A percentile compares a stretch with the other conserved stretches of the same genome.
phyloP scores from a whole-genome alignment of 2,797 vertebrate species.

The Pseudotriccus pelzelni region DNA sequence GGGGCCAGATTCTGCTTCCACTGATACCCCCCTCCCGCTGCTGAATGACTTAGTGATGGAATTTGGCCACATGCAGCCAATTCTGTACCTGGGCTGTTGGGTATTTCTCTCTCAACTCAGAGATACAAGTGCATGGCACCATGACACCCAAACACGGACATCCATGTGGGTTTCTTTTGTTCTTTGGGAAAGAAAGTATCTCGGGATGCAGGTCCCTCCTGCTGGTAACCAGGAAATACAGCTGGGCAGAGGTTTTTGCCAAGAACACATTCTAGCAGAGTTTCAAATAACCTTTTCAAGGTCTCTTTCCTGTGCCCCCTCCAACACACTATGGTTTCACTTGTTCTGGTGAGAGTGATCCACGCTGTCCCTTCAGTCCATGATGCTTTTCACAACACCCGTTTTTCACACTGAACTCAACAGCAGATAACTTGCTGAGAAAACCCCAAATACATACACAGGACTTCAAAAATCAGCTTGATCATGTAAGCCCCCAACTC shows the following conservation, averaged over 20 bases:
- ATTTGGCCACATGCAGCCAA: neutral
- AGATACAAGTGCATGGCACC: fast-evolving
- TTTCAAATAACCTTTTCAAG: neutral
- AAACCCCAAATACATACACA: fast-evolving
- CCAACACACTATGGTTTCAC: neutral
- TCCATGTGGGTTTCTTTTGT: fast-evolving
- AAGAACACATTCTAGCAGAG: neutral
- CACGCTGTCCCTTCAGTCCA: neutral
- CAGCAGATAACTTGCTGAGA: neutral
- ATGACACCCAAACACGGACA: neutral
- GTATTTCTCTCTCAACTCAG: fast-evolving
- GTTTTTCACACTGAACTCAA: neutral
- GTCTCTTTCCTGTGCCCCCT: neutral
- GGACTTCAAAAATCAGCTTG: neutral
- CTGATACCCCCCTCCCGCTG: neutral
- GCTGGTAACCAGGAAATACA: neutral
- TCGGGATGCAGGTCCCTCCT: neutral
- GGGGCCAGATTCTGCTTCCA: neutral
- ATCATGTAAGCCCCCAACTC: neutral
- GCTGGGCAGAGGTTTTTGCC: neutral
- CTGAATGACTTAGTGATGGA: neutral
- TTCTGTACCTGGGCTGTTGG: neutral
- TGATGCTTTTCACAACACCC: neutral
- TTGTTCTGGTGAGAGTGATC: neutral
- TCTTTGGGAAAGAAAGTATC: neutral